Conservation (phyloP, 1,140 invertebrate species). For the Papilio helenus region DNA sequence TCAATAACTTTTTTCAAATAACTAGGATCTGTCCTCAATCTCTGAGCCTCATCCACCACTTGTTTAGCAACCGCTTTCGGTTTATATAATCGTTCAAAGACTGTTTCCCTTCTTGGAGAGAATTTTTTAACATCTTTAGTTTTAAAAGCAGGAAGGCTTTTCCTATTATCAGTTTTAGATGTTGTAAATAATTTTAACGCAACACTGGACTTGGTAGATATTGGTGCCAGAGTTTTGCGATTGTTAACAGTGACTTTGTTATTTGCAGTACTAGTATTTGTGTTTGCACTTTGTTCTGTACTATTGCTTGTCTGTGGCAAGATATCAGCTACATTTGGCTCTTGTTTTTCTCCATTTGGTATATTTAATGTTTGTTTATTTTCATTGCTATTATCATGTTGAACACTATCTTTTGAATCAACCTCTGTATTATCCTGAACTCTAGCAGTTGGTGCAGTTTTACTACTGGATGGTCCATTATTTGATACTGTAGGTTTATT, state of each 20-base stretch:
- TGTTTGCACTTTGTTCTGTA: slow-evolving; percentile 15
- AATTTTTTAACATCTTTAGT: slow-evolving; percentile 41
- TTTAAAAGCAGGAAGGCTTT: slow-evolving; percentile 47
- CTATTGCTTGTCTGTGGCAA: background rate
- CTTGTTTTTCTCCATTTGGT: slow-evolving; percentile 1
- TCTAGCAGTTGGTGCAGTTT: background rate
- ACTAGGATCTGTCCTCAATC: slow-evolving; percentile 59
- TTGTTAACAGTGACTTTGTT: background rate
- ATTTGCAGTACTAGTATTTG: slow-evolving; percentile 15
- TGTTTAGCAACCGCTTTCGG: slow-evolving; percentile 60
- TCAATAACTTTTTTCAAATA: slow-evolving; percentile 64
- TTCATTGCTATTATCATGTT: background rate
- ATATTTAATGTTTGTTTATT: background rate
- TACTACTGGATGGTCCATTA: background rate
- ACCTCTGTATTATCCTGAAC: background rate
- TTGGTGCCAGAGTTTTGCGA: slow-evolving; percentile 42
- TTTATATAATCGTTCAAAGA: slow-evolving; percentile 76
- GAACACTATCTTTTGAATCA: background rate
- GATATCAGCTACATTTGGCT: slow-evolving; percentile 24
- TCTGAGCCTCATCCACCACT: slow-evolving; percentile 51
- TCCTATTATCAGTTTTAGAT: slow-evolving; percentile 43
- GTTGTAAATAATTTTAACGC: slow-evolving; percentile 38
- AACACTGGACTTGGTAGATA: slow-evolving; percentile 35
- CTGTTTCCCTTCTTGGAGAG: slow-evolving; percentile 47
- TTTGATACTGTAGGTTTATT: slow-evolving; percentile 1